phyloP scores from a whole-genome alignment of 30 jellyfish, hydroid and myxozoan genomes.

The Haliclystus octoradiatus region DNA sequence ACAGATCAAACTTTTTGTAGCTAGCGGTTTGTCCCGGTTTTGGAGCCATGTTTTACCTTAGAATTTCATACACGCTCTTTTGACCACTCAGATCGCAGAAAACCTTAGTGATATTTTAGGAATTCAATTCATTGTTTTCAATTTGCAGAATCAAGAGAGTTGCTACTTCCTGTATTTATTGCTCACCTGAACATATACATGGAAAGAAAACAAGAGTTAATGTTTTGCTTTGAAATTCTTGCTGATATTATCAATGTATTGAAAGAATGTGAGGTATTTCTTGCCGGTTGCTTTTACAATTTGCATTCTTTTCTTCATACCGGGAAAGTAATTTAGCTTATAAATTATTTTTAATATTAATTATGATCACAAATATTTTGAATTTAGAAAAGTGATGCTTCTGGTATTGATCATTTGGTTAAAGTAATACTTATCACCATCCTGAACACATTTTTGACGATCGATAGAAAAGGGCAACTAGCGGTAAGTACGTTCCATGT shows the following conservation, averaged over 20 bases:
- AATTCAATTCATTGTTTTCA: too few relatives aligned
- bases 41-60: too few relatives aligned
- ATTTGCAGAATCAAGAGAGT: slow-evolving; percentile 32
- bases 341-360: too few relatives aligned
- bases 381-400: slow-evolving; percentile 32
- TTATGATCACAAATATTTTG: too few relatives aligned
- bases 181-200: slow-evolving; percentile 38
- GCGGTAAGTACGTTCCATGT: slow-evolving; percentile 52
- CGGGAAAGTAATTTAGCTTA: too few relatives aligned
- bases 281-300: too few relatives aligned
- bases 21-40: too few relatives aligned
- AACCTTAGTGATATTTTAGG: too few relatives aligned
- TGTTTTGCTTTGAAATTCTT: slow-evolving; percentile 63
- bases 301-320: too few relatives aligned
- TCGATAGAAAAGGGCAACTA: slow-evolving; percentile 64
- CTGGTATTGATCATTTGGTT: slow-evolving; percentile 31
- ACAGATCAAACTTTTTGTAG: too few relatives aligned
- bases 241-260: slow-evolving; percentile 72
- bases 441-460: slow-evolving; percentile 56
- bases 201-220: slow-evolving; percentile 70
- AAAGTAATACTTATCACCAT: slow-evolving; percentile 34
- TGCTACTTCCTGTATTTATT: slow-evolving; percentile 47
- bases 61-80: too few relatives aligned
- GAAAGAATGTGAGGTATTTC: slow-evolving; percentile 23
- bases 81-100: too few relatives aligned